phyloP scores from a whole-genome alignment of 2,113 vertebrate genomes.

The Channa argus region DNA sequence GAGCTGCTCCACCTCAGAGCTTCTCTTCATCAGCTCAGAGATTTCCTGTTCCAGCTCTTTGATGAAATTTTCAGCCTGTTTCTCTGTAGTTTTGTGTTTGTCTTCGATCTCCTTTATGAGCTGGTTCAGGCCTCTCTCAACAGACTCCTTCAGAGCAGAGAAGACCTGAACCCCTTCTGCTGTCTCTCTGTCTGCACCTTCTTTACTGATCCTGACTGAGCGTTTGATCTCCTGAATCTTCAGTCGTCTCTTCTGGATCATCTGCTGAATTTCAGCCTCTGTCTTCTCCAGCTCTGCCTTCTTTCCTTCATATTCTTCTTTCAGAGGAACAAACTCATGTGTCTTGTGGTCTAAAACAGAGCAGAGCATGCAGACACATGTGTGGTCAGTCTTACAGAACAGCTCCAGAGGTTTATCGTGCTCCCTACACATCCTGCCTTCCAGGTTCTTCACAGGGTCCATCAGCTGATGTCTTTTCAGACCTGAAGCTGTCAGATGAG shows the following conservation, averaged over 20 bases:
- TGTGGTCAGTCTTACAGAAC: constrained; percentile 14
- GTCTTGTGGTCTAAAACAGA: constrained; percentile 4
- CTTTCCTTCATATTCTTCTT: not conserved
- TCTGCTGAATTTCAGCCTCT: not conserved
- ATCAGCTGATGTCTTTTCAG: constrained; percentile 29
- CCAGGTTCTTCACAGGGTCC: constrained; percentile 1
- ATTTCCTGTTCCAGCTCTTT: constrained; percentile 1
- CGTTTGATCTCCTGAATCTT: constrained; percentile 3
- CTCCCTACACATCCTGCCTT: not conserved
- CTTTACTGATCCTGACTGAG: not conserved
- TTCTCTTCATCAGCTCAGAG: not conserved
- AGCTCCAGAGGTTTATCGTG: constrained; percentile 25
- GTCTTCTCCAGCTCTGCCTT: constrained; percentile 2
- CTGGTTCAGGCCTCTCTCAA: not conserved
- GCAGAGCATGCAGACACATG: not conserved
- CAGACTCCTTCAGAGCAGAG: not conserved
- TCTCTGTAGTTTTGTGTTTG: not conserved
- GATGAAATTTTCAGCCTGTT: not conserved
- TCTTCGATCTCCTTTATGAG: not conserved
- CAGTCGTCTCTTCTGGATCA: constrained; percentile 3
- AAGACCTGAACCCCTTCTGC: constrained; percentile 1
- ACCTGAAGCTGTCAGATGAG: not conserved
- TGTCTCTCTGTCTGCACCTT: not conserved
- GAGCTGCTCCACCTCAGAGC: not conserved
- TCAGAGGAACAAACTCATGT: not conserved